Percentiles rank a stretch among this genome's conserved stretches.
phyloP scores from a whole-genome alignment of 2,113 vertebrate genomes.

The Channa argus region DNA sequence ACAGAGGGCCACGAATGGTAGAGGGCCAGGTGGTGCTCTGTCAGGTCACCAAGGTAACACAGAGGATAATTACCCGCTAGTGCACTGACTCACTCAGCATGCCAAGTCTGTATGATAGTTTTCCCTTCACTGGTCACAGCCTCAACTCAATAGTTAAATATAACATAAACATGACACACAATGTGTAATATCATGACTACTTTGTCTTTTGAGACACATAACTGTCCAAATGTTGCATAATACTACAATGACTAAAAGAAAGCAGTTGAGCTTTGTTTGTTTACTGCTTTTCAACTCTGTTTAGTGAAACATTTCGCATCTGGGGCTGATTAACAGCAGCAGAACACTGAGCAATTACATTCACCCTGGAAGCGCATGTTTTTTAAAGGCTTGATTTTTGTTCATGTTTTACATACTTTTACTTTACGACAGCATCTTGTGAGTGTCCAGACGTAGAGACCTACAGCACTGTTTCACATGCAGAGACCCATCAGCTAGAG shows the following conservation, averaged over 20 bases:
- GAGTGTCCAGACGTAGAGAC: constrained; percentile 15
- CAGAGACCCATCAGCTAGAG: constrained; percentile 27
- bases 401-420: constrained; percentile 41
- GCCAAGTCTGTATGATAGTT: constrained; percentile 16
- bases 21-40: constrained; percentile 60
- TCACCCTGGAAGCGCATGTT: constrained; percentile 32
- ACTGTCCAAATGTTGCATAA: not conserved
- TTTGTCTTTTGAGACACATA: not conserved
- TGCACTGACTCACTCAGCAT: constrained; percentile 45
- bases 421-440: constrained; percentile 39
- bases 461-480: constrained; percentile 40
- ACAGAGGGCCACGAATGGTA: constrained; percentile 22
- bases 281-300: constrained; percentile 44
- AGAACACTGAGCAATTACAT: constrained; percentile 60
- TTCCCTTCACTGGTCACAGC: constrained; percentile 19
- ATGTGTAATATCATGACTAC: not conserved
- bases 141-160: constrained; percentile 16
- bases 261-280: constrained; percentile 30
- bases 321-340: constrained; percentile 72
- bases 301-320: constrained; percentile 63
- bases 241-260: constrained; percentile 4
- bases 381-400: constrained; percentile 46
- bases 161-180: not conserved
- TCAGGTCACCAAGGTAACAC: constrained; percentile 61
- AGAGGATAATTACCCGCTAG: constrained; percentile 60